These are phyloP conservation scores for Cyclura pinguis DNA, from an alignment of 2,797 vertebrate genomes.

Conservation along the genomic window DNA sequence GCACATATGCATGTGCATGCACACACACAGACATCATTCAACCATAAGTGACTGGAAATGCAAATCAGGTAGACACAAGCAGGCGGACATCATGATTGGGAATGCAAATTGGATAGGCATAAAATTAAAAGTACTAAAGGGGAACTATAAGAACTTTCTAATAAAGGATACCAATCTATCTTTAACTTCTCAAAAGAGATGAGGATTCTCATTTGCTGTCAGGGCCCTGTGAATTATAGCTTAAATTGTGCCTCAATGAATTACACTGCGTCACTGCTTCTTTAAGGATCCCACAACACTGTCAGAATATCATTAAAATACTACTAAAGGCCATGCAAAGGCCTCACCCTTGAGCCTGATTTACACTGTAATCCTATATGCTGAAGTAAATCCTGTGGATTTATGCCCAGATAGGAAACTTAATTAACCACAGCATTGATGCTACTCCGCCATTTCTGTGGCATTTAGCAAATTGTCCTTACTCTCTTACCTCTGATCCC, in stretches of 20 bases:
- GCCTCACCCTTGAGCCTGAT: background rate
- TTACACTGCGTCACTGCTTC: background rate
- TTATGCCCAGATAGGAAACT: background rate
- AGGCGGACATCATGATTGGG: background rate
- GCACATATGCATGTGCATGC: no score
- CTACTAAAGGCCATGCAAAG: background rate
- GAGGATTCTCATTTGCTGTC: background rate
- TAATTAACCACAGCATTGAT: background rate
- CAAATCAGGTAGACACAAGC: background rate
- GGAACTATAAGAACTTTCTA: background rate
- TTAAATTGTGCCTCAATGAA: background rate
- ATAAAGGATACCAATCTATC: background rate
- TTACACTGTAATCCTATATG: background rate
- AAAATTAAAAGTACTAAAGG: background rate
- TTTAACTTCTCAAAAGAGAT: background rate
- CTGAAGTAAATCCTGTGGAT: background rate
- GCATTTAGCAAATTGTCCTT: background rate
- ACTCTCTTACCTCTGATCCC: background rate
- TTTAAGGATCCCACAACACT: background rate
- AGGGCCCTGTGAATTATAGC: background rate
- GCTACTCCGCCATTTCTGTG: background rate
- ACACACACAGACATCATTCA: background rate
- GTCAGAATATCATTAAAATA: background rate
- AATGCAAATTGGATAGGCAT: background rate
- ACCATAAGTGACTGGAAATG: background rate